Conservation (phyloP, 2,113 vertebrate species). For the Pandion haliaetus region DNA sequence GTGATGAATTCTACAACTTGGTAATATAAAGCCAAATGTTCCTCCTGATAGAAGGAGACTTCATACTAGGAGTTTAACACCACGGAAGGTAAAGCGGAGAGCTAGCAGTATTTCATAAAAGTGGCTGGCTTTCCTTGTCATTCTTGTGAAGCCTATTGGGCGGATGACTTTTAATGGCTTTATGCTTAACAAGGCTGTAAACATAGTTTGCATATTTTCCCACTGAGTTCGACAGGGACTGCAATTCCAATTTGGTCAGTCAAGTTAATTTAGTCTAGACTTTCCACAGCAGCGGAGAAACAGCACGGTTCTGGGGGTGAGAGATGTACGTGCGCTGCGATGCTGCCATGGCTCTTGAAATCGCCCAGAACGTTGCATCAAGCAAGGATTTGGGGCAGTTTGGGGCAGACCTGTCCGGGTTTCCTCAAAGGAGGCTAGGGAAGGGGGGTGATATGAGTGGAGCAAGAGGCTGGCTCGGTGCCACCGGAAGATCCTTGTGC, state of each 20-base stretch:
- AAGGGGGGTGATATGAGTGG: background rate
- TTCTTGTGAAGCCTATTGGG: background rate
- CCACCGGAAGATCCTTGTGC: background rate
- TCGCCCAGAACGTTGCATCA: background rate
- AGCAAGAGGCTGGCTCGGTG: background rate
- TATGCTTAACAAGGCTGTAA: constrained; percentile 41
- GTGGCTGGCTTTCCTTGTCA: background rate
- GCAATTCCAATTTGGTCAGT: background rate
- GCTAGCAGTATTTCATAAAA: constrained; percentile 11
- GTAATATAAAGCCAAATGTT: constrained; percentile 64
- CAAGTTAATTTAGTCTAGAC: background rate
- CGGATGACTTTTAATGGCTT: constrained; percentile 34
- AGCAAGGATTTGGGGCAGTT: fast-evolving
- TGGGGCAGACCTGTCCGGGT: background rate
- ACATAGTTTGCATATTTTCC: constrained; percentile 31
- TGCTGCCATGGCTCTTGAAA: background rate
- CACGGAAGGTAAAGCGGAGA: background rate
- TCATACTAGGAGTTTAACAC: constrained; percentile 39
- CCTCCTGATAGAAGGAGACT: constrained; percentile 38
- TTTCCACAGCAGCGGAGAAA: background rate
- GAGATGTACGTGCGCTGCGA: fast-evolving
- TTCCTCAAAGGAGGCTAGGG: background rate
- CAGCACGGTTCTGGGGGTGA: background rate
- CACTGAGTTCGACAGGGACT: background rate
- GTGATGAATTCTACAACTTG: constrained; percentile 67